A percentile compares a stretch with the other conserved stretches of the same genome.
phyloP scores from a whole-genome alignment of 2,888 invertebrate genomes.

The Stenurella melanura region DNA sequence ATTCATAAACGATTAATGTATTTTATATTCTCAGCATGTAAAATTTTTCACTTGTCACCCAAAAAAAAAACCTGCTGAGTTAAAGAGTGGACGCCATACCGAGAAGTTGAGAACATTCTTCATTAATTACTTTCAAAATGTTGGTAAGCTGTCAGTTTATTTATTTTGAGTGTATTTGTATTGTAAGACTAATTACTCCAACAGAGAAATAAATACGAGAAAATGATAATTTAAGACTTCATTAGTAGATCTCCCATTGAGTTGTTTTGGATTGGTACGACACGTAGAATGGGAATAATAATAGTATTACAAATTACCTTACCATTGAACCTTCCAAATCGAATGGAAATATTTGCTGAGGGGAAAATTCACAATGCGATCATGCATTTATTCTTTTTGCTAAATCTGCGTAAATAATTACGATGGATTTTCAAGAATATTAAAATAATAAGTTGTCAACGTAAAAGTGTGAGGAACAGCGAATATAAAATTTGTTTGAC shows the following conservation, averaged over 20 bases:
- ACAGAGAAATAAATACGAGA: constrained; percentile 19
- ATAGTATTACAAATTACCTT: constrained; percentile 12
- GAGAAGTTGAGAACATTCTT: constrained; percentile 35
- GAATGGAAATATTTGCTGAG: not conserved
- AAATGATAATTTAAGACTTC: constrained; percentile 33
- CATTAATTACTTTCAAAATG: constrained; percentile 34
- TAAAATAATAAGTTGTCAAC: no score
- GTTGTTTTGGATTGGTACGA: not conserved
- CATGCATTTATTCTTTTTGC: no score
- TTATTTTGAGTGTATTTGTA: constrained; percentile 31
- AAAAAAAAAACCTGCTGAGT: constrained; percentile 37
- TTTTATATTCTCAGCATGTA: constrained; percentile 30
- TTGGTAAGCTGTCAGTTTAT: constrained; percentile 31
- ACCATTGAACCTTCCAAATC: not conserved
- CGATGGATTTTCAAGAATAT: no score
- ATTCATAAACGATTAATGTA: constrained; percentile 32
- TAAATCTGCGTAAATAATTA: no score
- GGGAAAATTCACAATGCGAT: no score
- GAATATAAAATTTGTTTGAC: no score
- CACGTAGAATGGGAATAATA: not conserved
- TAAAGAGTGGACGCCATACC: constrained; percentile 37
- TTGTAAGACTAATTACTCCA: constrained; percentile 25
- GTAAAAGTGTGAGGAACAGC: no score
- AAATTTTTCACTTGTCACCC: constrained; percentile 39
- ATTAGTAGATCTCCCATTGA: constrained; percentile 23